Evolutionary conservation across 1,140 invertebrate species (phyloP), one percentile per base, ranked within the genome.

Genomic region (Solenopsis invicta): DNA sequence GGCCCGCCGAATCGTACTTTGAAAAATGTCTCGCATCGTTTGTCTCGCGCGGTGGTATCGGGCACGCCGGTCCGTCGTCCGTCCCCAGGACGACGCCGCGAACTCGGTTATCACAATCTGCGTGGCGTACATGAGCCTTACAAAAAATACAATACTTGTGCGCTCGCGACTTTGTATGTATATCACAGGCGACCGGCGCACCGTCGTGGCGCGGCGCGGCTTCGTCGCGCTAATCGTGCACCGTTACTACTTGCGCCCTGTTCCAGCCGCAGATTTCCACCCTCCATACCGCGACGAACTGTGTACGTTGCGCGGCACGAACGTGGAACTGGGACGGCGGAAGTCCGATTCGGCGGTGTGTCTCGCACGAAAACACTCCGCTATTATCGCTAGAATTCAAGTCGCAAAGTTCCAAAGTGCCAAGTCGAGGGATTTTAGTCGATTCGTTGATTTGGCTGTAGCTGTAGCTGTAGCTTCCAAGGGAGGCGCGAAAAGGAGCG

Each of bases 91-190:
- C 92, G 90, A 92, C 89, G 91, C 89, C 94, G 93, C 93, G 93
- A 94, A 93, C 93, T 93, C 93, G 93, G 89, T 94, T 95, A 95
- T 95, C 95, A 95, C 95, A 95, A 95, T 95, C 92, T 94, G 77
- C 77, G 69, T 61, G 94, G 92, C 94, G 91, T 88, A 87, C 90
- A 89, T 90, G 89, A 91, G 94, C 94, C 94, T 93, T 95, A 95
- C 94, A 95, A 95, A 95, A 95, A 95, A 95, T 95, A 95, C 94
- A 93, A 92, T 94, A 94, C 94, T 84, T 84, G 37, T 61, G 91
- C 90, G 92, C 91, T 91, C 93, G 93, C 94, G 93, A 89, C 93
- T 93, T 86, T 86, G 61, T 80, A 80, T 85, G 61, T 72, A 59
- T 90, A 88, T 90, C 89, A 90, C 88, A 89, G 86, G 89, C 87